phyloP scores from a whole-genome alignment of 1,140 invertebrate genomes.

The Drosophila navojoa region DNA sequence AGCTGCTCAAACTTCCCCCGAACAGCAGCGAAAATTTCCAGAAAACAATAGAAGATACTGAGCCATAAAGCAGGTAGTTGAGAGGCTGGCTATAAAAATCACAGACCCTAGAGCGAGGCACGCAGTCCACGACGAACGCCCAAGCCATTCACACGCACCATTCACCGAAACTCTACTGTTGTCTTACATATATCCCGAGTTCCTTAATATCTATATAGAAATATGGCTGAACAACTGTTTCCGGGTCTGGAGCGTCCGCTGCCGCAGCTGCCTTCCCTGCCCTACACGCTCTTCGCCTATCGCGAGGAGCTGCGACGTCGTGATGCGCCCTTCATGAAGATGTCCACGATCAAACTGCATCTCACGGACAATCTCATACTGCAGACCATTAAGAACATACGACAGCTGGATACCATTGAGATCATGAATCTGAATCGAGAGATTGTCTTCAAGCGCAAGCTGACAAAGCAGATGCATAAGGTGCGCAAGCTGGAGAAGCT shows the following conservation, averaged over 20 bases:
- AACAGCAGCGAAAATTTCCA: conserved; percentile 49
- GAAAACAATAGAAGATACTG: conserved; percentile 22
- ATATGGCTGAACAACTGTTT: conserved; percentile 65
- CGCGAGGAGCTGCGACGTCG: conserved; percentile 67
- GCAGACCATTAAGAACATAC: conserved; percentile 74
- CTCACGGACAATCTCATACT: conserved; percentile 71
- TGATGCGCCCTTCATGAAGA: conserved; percentile 64
- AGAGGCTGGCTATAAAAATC: conserved; percentile 49
- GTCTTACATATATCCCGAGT: background rate
- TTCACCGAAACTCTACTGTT: conserved; percentile 23
- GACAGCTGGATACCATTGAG: conserved; percentile 63
- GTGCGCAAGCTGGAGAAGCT: conserved; percentile 71
- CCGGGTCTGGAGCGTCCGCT: conserved; percentile 63
- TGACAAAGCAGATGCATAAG: conserved; percentile 68
- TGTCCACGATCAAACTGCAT: conserved; percentile 74
- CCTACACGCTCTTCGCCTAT: conserved; percentile 69
- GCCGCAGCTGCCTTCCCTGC: conserved; percentile 65
- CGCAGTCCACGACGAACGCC: conserved; percentile 40
- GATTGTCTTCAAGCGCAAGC: conserved; percentile 66
- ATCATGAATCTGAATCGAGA: conserved; percentile 73
- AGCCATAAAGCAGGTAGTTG: conserved; percentile 52
- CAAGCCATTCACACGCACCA: conserved; percentile 41
- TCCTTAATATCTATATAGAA: background rate
- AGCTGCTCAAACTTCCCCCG: conserved; percentile 42
- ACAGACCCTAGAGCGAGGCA: background rate